phyloP scores from a whole-genome alignment of 2,113 vertebrate genomes.

The Clarias magur region DNA sequence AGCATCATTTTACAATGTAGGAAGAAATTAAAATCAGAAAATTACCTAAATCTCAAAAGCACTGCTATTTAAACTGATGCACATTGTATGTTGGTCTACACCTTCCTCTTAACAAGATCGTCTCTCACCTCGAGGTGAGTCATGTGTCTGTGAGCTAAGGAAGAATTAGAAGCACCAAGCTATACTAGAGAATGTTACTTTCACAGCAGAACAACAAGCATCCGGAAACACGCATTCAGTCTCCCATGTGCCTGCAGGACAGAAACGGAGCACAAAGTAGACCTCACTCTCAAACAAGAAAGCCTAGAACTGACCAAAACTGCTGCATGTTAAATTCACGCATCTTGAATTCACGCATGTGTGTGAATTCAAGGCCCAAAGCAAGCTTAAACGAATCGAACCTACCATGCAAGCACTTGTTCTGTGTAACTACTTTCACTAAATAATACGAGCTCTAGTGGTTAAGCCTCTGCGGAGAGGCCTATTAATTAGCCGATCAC shows the following conservation, averaged over 20 bases:
- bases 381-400: neutral
- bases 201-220: conserved; percentile 35
- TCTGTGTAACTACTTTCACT: conserved; percentile 13
- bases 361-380: neutral
- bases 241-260: neutral
- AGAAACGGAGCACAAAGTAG: conserved; percentile 11
- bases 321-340: neutral
- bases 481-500: conserved; percentile 51
- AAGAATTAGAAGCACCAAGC: neutral
- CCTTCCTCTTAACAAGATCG: conserved; percentile 2
- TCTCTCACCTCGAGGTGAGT: neutral
- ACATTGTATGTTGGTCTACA: neutral
- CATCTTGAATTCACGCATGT: no score
- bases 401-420: neutral
- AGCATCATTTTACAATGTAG: no score
- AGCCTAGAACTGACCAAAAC: neutral
- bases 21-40: neutral
- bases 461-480: conserved; percentile 27
- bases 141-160: neutral
- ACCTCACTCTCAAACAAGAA: neutral
- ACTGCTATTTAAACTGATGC: neutral
- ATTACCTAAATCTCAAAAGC: neutral
- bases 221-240: neutral
- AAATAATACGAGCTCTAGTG: conserved; percentile 17
- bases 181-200: conserved; percentile 1